Base-by-base conservation (phyloP, 2,888 invertebrate genomes). In the Lacanobia oleracea region DNA sequence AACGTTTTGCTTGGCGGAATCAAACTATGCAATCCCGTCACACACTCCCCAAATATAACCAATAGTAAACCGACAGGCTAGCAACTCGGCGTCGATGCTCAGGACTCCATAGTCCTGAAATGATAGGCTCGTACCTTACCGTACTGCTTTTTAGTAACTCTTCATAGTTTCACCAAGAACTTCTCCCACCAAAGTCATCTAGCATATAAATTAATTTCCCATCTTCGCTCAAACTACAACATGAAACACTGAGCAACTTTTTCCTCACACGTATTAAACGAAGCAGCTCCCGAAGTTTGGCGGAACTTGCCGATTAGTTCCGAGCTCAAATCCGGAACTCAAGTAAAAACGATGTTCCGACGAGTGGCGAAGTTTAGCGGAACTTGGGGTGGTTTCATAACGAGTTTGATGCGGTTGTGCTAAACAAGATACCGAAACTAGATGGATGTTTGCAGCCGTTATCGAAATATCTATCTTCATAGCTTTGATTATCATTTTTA, bases 281-380 rank as follows among this genome's bases (percentile, higher is more conserved):
- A 67, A 73, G 57, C 51, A 73, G 43, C 60, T 68, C 68, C 67
- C 66, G 53, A 89, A 89, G 87, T 89, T 87, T 27, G 50, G 61
- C 75, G 61, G 72, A 84, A 89, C 86, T 88, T 89, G 72, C 76
- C 83, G 87, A 90, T 90, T 89, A 90, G 88, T 90, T 90, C 70
- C 40, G 69, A 72, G 75, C 74, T 79, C 80, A 84, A 87, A 84
- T 75, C 83, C 70, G 86, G 81, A 87, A 84, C 84, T 78, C 77
- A 79, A 84, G 87, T 83, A 89, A 89, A 89, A 89, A 89, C 75
- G 84, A 73, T 85, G 72, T 72, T 77, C 51, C 51, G 70, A 83
- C 87, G 79, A 82, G 83, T 84, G 73, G 67, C 69, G 63, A 76
- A 86, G 75, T 81, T 82, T 37, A 0, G 45, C 10, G 66, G 71